These are phyloP conservation scores for Vulpes vulpes DNA, from an alignment of 2,113 vertebrate species.

Conservation along the genomic window DNA sequence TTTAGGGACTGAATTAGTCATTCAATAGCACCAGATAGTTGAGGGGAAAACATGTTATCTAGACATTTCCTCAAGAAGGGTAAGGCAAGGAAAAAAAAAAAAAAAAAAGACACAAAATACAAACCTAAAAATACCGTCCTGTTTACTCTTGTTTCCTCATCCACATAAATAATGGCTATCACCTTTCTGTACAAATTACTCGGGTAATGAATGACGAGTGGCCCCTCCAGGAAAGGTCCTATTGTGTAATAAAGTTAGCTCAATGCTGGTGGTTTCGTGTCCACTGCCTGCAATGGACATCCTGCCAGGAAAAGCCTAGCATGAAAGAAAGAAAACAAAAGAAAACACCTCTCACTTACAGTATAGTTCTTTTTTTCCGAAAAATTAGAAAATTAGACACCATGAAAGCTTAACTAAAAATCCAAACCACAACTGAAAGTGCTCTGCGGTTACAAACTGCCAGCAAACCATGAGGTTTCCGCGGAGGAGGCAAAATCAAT, in stretches of 20 bases:
- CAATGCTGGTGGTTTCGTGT: conserved; percentile 85
- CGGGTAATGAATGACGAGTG: conserved; percentile 67
- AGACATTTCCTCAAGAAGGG: conserved; percentile 67
- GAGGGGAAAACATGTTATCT: conserved; percentile 69
- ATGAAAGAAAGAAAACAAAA: conserved; percentile 72
- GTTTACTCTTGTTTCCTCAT: conserved; percentile 62
- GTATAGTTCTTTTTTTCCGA: conserved; percentile 39
- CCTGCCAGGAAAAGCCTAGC: conserved; percentile 80
- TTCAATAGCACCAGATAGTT: conserved; percentile 85
- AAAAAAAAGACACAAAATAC: conserved; percentile 53
- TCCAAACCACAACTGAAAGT: conserved; percentile 68
- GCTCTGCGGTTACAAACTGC: conserved; percentile 52
- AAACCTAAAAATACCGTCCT: conserved; percentile 65
- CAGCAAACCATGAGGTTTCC: conserved; percentile 70
- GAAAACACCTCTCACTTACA: conserved; percentile 59
- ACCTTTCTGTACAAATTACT: conserved; percentile 68
- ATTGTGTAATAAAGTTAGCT: conserved; percentile 26
- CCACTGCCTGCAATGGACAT: conserved; percentile 85
- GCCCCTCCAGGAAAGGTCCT: conserved; percentile 71
- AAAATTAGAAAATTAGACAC: conserved; percentile 64
- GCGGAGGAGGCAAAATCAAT: conserved; percentile 33
- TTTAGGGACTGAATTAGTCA: conserved; percentile 76
- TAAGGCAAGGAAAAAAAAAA: conserved; percentile 79
- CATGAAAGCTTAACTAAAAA: conserved; percentile 73
- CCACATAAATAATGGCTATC: conserved; percentile 76